These are phyloP conservation scores for Heterodera schachtii DNA, from an alignment of 1,140 invertebrate genomes.

Conservation along the genomic window DNA sequence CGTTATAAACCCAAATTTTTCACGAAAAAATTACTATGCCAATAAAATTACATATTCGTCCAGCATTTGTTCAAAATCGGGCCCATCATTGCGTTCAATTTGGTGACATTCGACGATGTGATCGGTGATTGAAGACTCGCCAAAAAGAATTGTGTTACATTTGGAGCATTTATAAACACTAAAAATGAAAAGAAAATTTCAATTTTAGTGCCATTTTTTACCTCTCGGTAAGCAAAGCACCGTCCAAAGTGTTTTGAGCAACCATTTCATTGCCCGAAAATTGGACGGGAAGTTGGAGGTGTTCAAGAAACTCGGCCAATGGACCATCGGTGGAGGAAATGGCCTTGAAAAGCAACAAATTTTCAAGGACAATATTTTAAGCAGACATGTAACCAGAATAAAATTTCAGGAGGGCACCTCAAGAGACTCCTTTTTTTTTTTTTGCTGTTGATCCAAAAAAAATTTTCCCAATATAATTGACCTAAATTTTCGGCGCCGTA, in stretches of 20 bases:
- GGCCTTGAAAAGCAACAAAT: no score
- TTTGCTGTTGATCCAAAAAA: no score
- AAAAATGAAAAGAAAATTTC: neutral
- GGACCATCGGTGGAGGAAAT: neutral
- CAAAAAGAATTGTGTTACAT: neutral
- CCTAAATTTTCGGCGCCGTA: no score
- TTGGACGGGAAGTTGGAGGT: neutral
- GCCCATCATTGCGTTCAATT: neutral
- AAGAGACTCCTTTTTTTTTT: no score
- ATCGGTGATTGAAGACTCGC: neutral
- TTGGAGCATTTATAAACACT: neutral
- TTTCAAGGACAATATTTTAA: no score
- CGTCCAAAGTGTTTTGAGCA: neutral
- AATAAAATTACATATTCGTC: slow-evolving; percentile 4
- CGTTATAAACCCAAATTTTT: no score
- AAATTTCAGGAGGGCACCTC: no score
- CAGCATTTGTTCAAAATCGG: neutral
- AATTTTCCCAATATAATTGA: no score
- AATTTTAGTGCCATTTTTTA: neutral
- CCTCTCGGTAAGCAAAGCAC: neutral
- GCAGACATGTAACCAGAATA: no score
- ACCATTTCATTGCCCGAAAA: neutral
- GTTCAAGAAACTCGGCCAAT: neutral
- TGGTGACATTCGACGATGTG: neutral
- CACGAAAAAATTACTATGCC: neutral